Conservation (phyloP, 92 coral and sea anemone species). For the Umimayanthus kanabou region DNA sequence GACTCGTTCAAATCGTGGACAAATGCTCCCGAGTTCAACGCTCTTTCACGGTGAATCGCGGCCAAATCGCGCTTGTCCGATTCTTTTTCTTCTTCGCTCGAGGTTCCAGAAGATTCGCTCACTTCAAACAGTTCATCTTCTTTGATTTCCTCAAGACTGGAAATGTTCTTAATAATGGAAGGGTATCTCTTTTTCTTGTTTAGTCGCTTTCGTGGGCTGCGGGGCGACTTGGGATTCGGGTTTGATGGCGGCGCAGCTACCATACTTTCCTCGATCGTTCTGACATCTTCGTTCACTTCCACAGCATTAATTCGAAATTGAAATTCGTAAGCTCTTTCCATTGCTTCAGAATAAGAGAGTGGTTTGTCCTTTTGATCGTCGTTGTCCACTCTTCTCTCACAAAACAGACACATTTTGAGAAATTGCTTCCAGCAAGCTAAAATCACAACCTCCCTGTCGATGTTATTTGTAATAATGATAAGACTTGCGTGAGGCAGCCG, state of each 20-base stretch:
- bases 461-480: background rate
- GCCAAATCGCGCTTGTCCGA: slow-evolving; percentile 73
- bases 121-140: slow-evolving; percentile 41
- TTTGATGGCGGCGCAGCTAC: slow-evolving; percentile 24
- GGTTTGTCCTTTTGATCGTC: slow-evolving; percentile 36
- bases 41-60: slow-evolving; percentile 91
- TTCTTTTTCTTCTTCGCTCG: slow-evolving; percentile 47
- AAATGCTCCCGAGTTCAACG: slow-evolving; percentile 69
- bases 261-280: slow-evolving; percentile 42
- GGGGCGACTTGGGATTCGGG: slow-evolving; percentile 17
- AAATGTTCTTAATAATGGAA: slow-evolving; percentile 28
- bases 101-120: slow-evolving; percentile 39
- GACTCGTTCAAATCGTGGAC: slow-evolving; percentile 64
- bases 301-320: slow-evolving; percentile 10
- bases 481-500: background rate
- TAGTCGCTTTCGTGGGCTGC: slow-evolving; percentile 35
- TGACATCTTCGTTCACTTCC: slow-evolving; percentile 33
- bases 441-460: background rate
- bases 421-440: background rate
- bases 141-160: slow-evolving; percentile 41
- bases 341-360: slow-evolving; percentile 31
- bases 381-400: slow-evolving; percentile 29
- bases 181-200: slow-evolving; percentile 42
- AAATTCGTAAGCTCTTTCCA: slow-evolving; percentile 32
- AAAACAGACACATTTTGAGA: slow-evolving; percentile 31